Percentiles rank a stretch among this genome's conserved stretches.
Conservation (phyloP, 2,797 vertebrate genomes). For the Cyprinella venusta region DNA sequence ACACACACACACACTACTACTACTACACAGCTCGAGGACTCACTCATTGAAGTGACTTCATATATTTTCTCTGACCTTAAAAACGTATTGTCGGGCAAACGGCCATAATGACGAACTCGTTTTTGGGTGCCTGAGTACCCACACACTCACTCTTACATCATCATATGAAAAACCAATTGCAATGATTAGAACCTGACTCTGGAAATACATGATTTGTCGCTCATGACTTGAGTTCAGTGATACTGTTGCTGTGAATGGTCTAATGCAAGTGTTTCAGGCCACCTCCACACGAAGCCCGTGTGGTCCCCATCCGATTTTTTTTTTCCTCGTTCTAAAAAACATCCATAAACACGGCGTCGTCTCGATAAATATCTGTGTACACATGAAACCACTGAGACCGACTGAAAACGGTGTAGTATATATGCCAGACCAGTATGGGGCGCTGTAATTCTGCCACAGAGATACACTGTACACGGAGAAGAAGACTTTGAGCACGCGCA, state of each 20-base stretch:
- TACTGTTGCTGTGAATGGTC: not conserved
- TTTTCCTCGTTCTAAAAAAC: too few species aligned
- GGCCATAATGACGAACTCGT: not conserved
- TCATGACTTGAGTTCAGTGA: not conserved
- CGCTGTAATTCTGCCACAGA: too few species aligned
- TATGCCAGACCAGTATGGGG: too few species aligned
- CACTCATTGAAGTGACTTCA: conserved; percentile 51
- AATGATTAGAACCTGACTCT: conserved; percentile 46
- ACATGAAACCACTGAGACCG: too few species aligned
- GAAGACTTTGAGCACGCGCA: too few species aligned
- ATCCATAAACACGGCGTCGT: too few species aligned
- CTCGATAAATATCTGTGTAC: too few species aligned
- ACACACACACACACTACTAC: conserved; percentile 32
- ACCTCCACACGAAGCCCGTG: too few species aligned
- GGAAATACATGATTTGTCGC: conserved; percentile 41
- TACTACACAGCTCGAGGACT: conserved; percentile 37
- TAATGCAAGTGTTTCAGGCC: not conserved
- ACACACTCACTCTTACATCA: conserved; percentile 30
- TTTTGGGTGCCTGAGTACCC: not conserved
- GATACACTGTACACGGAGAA: too few species aligned
- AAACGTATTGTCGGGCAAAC: not conserved
- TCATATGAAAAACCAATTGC: conserved; percentile 18
- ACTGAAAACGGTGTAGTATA: too few species aligned
- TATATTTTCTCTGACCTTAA: conserved; percentile 52
- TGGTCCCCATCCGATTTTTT: too few species aligned